phyloP scores from a whole-genome alignment of 2,797 vertebrate genomes.

The Semaprochilodus insignis region DNA sequence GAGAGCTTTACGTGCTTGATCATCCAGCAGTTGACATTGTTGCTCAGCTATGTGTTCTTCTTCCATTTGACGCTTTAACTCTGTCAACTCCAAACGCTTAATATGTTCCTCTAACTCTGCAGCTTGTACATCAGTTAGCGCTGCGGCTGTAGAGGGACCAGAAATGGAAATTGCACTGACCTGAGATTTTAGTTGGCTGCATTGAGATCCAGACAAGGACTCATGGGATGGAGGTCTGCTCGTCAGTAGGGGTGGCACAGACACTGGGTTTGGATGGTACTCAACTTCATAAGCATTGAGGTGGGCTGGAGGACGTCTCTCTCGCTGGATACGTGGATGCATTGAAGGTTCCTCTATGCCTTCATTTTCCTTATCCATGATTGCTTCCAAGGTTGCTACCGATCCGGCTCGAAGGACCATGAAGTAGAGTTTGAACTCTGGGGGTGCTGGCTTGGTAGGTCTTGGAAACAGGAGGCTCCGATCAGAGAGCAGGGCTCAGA shows the following conservation, averaged over 20 bases:
- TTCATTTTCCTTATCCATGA: neutral
- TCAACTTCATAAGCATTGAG: slow-evolving; percentile 7
- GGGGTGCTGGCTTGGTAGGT: no score
- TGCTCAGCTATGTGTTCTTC: neutral
- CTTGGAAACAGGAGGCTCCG: no score
- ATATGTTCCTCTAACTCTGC: slow-evolving; percentile 1
- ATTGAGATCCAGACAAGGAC: neutral
- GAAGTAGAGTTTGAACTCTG: no score
- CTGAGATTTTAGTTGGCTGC: neutral
- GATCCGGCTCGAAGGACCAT: neutral
- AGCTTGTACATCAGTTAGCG: neutral
- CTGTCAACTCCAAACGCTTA: neutral
- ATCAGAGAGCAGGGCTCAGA: no score
- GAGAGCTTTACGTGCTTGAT: neutral
- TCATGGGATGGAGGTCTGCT: neutral
- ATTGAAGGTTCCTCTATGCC: neutral
- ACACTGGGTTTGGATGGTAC: neutral
- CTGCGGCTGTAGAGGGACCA: neutral
- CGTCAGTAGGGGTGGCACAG: neutral
- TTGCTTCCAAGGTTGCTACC: neutral
- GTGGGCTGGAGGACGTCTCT: slow-evolving; percentile 14
- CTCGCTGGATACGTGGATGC: neutral
- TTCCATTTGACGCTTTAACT: neutral
- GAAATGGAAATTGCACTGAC: neutral
- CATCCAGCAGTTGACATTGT: slow-evolving; percentile 8